Base-by-base conservation (phyloP, 2,113 vertebrate species). In the Macrotus californicus region DNA sequence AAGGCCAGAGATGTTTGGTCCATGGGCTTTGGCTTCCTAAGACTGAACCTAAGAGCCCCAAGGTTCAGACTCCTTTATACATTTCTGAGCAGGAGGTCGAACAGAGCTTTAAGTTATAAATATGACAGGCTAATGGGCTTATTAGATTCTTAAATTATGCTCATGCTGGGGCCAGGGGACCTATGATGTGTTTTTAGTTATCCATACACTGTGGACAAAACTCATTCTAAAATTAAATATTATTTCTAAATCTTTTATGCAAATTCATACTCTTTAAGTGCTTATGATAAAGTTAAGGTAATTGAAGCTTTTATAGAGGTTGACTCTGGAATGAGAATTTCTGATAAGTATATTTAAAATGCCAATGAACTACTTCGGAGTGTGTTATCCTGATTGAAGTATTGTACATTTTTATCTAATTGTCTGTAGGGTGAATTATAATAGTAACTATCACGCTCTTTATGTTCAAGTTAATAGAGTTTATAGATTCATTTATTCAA, bases 281-380 rank as follows among this genome's bases (percentile, higher is more conserved):
- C 26, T 61, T 46, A 85, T 75, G 72, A 94, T 36, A 75, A 89
- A 75, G 54, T 39, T 86, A 79, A 91, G 41, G 75, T 52, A 67
- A 46, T 88, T 46, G 67, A 84, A 80, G 6, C 9, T 80, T 88
- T 93, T 79, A 31, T 76, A 72, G 50, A 86, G n/a, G 50, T 29
- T 94, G 26, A 10, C 36, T 46, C 59, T 90, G 43, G 75, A 90
- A 76, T 76, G 34, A 81, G n/a, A 79, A 81, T 31, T 88, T 41
- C 52, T 86, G 31, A 73, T 87, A 56, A 87, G n/a, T 64, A 66
- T 69, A n/a, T 66, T 94, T 94, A 92, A 82, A 76, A 89, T 77
- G 79, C 21, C 75, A 89, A 86, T 36, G 56, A 77, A 82, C 6
- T 21, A 82, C 43, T 39, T n/a, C 70, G 16, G 46, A 76, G 48